Base-by-base conservation (phyloP, 2,888 invertebrate genomes). In the Drosophila pseudotalamancana region DNA sequence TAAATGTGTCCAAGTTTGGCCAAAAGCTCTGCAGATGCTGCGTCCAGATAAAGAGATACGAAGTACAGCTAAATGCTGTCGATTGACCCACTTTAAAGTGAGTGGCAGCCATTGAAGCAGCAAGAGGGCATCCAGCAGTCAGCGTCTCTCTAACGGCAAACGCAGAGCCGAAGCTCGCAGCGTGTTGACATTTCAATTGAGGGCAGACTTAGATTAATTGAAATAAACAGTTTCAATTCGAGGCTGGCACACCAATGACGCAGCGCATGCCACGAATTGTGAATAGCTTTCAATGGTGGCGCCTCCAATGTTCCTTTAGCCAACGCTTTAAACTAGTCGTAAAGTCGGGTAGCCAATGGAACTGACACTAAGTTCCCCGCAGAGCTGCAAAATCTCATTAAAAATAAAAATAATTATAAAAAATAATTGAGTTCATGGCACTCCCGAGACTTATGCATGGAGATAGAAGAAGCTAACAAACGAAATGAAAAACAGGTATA, bases 401-500 rank as follows among this genome's bases (percentile, higher is more conserved):
- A 74, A 59, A 54, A 43, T n/a, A 27, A 34, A 49, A 66, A 69
- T 80, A 87, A 87, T 87, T 81, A 72, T 84, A 65, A 87, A n/a
- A 87, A 84, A 84, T 81, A 81, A 81, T 81, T 81, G 81, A 81
- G 81, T 84, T 81, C 87, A 81, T 69, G 77, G 59, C 87, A 77
- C 81, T 71, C 84, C 40, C 60, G 87, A 80, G 87, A 75, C 56
- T 49, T 56, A 39, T 53, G 49, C 53, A 54, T 29, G 18, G 42
- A 39, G 14, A 21, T 23, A 19, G 19, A 16, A 39, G 43, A 11
- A 35, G 21, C 29, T 55, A 37, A 57, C 60, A 70, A 54, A 59
- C 54, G 43, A 55, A 32, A 54, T 40, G 4, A 51, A 74, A 54
- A 54, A 29, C 63, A 51, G 51, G 51, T 64, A 37, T 23, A 39